Percentiles rank a stretch among this genome's conserved stretches.
phyloP scores from a whole-genome alignment of 2,797 vertebrate genomes.

The Rhinichthys osculus region DNA sequence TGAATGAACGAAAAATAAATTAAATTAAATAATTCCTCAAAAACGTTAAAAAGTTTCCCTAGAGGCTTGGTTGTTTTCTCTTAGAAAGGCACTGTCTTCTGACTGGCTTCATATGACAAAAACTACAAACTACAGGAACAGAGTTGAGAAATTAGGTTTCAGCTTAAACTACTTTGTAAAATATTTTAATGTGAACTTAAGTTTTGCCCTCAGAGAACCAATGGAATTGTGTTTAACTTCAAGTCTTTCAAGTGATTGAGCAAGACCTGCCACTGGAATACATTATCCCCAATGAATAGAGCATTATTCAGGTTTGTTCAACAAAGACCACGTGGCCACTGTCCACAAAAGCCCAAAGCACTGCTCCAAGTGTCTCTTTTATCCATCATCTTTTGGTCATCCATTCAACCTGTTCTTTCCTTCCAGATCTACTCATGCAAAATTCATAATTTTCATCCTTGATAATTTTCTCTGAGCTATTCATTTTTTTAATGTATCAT shows the following conservation, averaged over 20 bases:
- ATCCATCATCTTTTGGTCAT: constrained; percentile 24
- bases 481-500: neutral
- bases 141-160: constrained; percentile 3
- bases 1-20: neutral
- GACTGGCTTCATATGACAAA: neutral
- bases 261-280: constrained; percentile 51
- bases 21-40: neutral
- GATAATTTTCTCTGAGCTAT: neutral
- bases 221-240: constrained; percentile 35
- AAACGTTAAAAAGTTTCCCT: neutral
- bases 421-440: constrained; percentile 31
- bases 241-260: constrained; percentile 46
- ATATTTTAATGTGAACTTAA: constrained; percentile 35
- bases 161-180: constrained; percentile 27
- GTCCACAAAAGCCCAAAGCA: constrained; percentile 38
- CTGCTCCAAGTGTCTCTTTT: constrained; percentile 34
- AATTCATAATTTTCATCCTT: constrained; percentile 3
- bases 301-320: constrained; percentile 56
- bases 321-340: constrained; percentile 49
- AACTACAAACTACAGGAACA: neutral
- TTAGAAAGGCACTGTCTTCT: neutral
- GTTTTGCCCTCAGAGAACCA: constrained; percentile 34
- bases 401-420: constrained; percentile 19
- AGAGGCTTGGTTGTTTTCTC: neutral
- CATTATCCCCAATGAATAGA: constrained; percentile 58